Base-by-base conservation (phyloP, 2,888 invertebrate genomes). In the Proisotoma minuta region DNA sequence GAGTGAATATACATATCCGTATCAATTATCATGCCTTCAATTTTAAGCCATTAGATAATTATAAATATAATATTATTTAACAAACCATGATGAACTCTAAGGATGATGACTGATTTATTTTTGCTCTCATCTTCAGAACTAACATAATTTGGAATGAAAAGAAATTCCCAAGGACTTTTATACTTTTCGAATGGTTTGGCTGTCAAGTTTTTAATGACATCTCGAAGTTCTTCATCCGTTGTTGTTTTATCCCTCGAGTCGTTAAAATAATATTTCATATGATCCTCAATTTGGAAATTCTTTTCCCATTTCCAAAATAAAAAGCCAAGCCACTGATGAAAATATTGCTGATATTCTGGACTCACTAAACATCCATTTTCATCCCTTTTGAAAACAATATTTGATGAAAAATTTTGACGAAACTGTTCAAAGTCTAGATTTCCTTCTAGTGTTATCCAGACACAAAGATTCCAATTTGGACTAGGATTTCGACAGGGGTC, bases 131-230 rank as follows among this genome's bases (percentile, higher is more conserved):
- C 60, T 26, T 57, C 40, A 22, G 60, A 54, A 3, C 28, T 15
- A 22, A 53, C 52, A 23, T 60, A 71, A 34, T 71, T 67, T 10
- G 63, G 65, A 27, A 71, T 53, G 29, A 61, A 64, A 10, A 69
- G 10, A 24, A 67, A 63, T 54, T 71, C 71, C 71, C 71, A 71
- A n/a, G 71, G 71, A 47, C 71, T 71, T 57, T 59, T 63, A 4
- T 60, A 49, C 2, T 51, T 12, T 5, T 12, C n/a, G 28, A 71
- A 71, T 1, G 67, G 50, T 39, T 62, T 47, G 54, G 62, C 63
- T 1, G 68, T 59, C 15, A 66, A 48, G 18, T 57, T 48, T 27
- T 69, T 69, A 2, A 71, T 47, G n/a, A 69, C 54, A 10, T 65
- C 40, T 40, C 51, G 50, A 24, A 70, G 27, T 10, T 68, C 66